phyloP scores from a whole-genome alignment of 2,888 invertebrate species.

The Keiferia lycopersicella region DNA sequence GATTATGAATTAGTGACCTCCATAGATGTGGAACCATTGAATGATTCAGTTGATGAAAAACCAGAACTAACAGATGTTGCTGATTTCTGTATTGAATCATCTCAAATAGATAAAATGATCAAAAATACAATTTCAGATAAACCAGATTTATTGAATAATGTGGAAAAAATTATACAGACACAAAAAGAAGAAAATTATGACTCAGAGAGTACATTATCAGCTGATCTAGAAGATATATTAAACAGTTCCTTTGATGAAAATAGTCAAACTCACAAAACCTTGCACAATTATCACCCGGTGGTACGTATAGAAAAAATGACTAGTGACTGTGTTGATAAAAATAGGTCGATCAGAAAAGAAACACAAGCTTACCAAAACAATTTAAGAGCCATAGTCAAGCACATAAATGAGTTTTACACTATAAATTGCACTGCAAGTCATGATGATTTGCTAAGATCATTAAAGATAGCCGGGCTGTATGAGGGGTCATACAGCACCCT shows the following conservation, averaged over 20 bases:
- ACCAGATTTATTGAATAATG: background rate
- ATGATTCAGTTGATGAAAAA: background rate
- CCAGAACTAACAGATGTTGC: background rate
- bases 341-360: background rate
- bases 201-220: background rate
- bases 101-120: background rate
- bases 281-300: background rate
- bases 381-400: slow-evolving; percentile 2
- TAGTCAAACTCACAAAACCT: background rate
- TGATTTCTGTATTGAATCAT: background rate
- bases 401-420: slow-evolving; percentile 5
- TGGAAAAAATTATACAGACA: background rate
- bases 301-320: background rate
- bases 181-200: background rate
- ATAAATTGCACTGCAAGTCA: background rate
- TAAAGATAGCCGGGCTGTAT: background rate
- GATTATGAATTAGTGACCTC: slow-evolving; percentile 3
- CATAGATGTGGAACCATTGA: background rate
- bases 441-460: background rate
- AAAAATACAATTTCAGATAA: background rate
- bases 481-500: background rate
- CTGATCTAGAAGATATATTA: background rate
- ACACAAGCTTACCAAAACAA: background rate
- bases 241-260: background rate
- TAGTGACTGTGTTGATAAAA: background rate